Base-by-base conservation (phyloP, 2,113 vertebrate species). In the Cyanistes caeruleus region DNA sequence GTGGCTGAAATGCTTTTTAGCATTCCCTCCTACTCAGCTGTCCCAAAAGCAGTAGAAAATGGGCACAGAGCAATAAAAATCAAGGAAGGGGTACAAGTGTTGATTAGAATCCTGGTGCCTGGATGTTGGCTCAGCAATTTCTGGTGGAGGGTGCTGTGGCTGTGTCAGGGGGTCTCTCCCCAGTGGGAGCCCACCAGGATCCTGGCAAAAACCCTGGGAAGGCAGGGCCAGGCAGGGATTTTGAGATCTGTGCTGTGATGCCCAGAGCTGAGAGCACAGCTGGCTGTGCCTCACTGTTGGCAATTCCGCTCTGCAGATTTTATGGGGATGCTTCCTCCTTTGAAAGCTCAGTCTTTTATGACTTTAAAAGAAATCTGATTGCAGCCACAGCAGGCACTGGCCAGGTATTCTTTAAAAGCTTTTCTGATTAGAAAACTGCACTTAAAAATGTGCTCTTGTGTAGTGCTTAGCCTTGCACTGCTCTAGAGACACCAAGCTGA, bases 301-400 rank as follows among this genome's bases (percentile, higher is more conserved):
- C 60, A 33, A 2, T 35, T 83, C 84, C 2, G 1, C 70, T 70
- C 76, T 27, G 58, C 43, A 87, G 62, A 39, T 72, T 90, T 86
- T 68, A 25, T 75, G 64, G 37, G 28, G 58, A 46, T 72, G 20
- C 72, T 89, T 89, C 56, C n/a, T 90, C 35, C 52, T 86, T 76
- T 65, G 70, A 79, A 87, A 84, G 31, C 46, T 89, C 18, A 25
- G 11, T 64, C 39, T 44, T 65, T 67, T 35, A 30, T 67, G 59
- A 30, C 55, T 80, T 86, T 70, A 80, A 89, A 86, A 35, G 72
- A 84, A 86, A 90, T 70, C 23, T 86, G 79, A 67, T 70, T 90
- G 60, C 60, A 70, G 28, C 68, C 89, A 55, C 60, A 92, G 59
- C 79, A 81, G 84, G 79, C 60, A 41, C 24, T 48, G 46, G 21